Base-by-base conservation (phyloP, 2,113 vertebrate genomes). In the Chinchilla lanigera region DNA sequence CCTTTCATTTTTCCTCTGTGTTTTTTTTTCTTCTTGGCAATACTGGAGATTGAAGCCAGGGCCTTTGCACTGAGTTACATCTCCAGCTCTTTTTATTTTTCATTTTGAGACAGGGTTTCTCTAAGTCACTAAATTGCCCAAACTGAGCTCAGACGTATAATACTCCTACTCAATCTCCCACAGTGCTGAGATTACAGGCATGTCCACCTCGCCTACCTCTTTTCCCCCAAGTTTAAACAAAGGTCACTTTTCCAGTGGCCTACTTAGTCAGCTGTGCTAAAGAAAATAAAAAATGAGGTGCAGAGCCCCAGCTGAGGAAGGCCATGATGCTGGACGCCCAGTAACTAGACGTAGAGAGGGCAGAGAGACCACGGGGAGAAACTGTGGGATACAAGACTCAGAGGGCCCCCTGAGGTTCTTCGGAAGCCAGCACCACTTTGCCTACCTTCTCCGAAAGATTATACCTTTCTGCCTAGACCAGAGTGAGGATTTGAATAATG, bases 381-480 rank as follows among this genome's bases (percentile, higher is more conserved):
- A 33, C 12, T 10, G n/a, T 38, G 11, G 19, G 4, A 58, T 1
- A 1, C 7, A 52, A 61, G 35, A 1, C 30, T 28, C 2, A 0
- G 30, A 44, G 10, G 38, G 12, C 22, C 47, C 50, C 54, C 77
- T 5, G 22, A 13, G n/a, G 12, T 5, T n/a, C n/a, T 35, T 12
- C 0, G 5, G 26, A 26, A 5, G 47, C 65, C 50, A 65, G 19
- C 14, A 1, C 22, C 19, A 0, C 47, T 38, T 61, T n/a, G 19
- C 20, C n/a, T 35, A 2, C 16, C 7, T 12, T 56, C 26, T 33
- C n/a, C 0, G 4, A 0, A 63, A 28, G 24, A 50, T 38, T 52
- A 7, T 1, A 0, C 20, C 11, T 61, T 38, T 80, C 24, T 75
- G 24, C 16, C 67, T 50, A 84, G 35, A 63, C 10, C 28, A 33